phyloP scores from a whole-genome alignment of 2,888 invertebrate species.

The Lydus trimaculatus region DNA sequence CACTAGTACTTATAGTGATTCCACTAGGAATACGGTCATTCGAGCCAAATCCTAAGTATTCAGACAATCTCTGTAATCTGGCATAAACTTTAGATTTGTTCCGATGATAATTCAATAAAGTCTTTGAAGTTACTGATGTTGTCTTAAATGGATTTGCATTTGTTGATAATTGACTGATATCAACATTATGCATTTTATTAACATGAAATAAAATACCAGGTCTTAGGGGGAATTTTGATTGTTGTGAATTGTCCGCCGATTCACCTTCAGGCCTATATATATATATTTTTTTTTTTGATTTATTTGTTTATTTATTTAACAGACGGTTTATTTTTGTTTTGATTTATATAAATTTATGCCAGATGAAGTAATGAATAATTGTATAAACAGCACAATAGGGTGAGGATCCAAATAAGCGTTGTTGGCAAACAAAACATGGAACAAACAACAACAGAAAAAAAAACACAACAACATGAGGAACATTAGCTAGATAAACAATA shows the following conservation, averaged over 20 bases:
- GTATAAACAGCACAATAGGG: slow-evolving; percentile 25
- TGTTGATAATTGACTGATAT: slow-evolving; percentile 51
- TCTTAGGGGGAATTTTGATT: slow-evolving; percentile 83
- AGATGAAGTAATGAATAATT: slow-evolving; percentile 33
- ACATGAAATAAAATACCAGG: slow-evolving; percentile 90
- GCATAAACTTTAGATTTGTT: slow-evolving; percentile 55
- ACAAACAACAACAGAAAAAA: slow-evolving; percentile 45
- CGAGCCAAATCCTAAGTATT: slow-evolving; percentile 52
- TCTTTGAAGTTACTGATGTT: slow-evolving; percentile 42
- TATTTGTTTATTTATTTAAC: neutral
- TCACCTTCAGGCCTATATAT: slow-evolving; percentile 62
- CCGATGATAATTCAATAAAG: slow-evolving; percentile 48
- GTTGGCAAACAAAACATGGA: slow-evolving; percentile 46
- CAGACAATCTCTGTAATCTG: slow-evolving; percentile 54
- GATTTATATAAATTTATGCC: slow-evolving; percentile 32
- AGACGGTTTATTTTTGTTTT: neutral
- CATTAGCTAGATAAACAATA: slow-evolving; percentile 39
- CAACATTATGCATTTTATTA: slow-evolving; percentile 78
- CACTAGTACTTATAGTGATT: slow-evolving; percentile 60
- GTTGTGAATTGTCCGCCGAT: slow-evolving; percentile 51
- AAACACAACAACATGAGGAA: slow-evolving; percentile 13
- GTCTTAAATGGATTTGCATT: slow-evolving; percentile 48
- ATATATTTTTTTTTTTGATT: too few species aligned
- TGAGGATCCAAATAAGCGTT: slow-evolving; percentile 32
- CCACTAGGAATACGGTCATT: slow-evolving; percentile 59